These are phyloP conservation scores for Calliphora vicina DNA, from an alignment of 1,140 invertebrate genomes.

Conservation along the genomic window DNA sequence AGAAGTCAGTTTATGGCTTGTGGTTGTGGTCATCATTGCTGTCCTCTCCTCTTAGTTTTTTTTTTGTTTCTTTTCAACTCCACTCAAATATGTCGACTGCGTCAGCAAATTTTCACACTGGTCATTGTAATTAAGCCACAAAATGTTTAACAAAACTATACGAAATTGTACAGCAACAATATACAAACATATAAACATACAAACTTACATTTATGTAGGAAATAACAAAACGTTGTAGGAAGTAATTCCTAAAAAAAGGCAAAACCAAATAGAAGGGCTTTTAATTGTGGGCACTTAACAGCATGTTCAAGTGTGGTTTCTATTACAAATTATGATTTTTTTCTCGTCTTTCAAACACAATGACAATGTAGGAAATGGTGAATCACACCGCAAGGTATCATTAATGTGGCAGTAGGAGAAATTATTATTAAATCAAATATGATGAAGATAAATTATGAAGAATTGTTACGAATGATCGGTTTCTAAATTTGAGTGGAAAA, in stretches of 20 bases:
- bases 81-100: not conserved
- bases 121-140: slow-evolving; percentile 34
- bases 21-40: slow-evolving; percentile 15
- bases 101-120: slow-evolving; percentile 30
- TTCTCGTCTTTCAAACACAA: not conserved
- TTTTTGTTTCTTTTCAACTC: not conserved
- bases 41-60: not conserved
- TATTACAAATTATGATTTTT: slow-evolving; percentile 8
- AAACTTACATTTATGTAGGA: too few relatives aligned
- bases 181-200: too few relatives aligned
- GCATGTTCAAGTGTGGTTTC: slow-evolving; percentile 18
- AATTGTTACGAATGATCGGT: not conserved
- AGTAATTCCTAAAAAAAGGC: not conserved
- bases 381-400: not conserved
- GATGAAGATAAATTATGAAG: not conserved
- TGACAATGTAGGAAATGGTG: not conserved
- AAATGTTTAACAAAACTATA: not conserved
- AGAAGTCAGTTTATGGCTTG: slow-evolving; percentile 30
- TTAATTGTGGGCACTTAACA: slow-evolving; percentile 32
- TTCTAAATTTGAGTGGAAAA: not conserved
- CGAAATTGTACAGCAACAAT: not conserved
- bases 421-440: not conserved
- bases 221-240: too few relatives aligned
- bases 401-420: not conserved
- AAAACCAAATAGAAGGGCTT: slow-evolving; percentile 12